Conservation (phyloP, 2,888 invertebrate species). For the Archaeoteleia sp. region DNA sequence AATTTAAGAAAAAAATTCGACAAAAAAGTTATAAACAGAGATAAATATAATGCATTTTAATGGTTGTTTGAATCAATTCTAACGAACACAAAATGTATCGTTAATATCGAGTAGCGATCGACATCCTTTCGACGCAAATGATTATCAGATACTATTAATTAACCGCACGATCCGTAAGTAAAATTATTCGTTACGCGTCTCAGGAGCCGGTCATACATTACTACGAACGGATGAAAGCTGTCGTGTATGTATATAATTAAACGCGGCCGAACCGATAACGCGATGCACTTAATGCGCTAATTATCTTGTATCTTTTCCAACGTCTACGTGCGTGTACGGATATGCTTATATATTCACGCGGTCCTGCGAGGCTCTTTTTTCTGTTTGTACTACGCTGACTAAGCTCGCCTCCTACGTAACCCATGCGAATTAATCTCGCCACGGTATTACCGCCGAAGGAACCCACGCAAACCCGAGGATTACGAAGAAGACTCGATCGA, state of each 20-base stretch:
- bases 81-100: too few relatives aligned
- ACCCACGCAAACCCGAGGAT: constrained; percentile 49
- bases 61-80: too few relatives aligned
- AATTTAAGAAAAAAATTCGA: too few relatives aligned
- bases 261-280: constrained; percentile 40
- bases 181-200: constrained; percentile 40
- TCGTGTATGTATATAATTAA: constrained; percentile 37
- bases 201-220: constrained; percentile 40
- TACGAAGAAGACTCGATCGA: constrained; percentile 50
- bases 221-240: constrained; percentile 24
- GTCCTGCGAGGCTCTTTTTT: constrained; percentile 1
- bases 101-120: too few relatives aligned
- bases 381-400: constrained; percentile 21
- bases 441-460: constrained; percentile 43
- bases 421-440: constrained; percentile 54
- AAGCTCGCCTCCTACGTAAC: constrained; percentile 63
- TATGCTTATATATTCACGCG: constrained; percentile 5
- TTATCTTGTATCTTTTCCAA: constrained; percentile 32
- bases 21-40: too few relatives aligned
- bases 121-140: constrained; percentile 29
- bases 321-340: not conserved
- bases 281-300: constrained; percentile 38
- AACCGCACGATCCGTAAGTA: constrained; percentile 19
- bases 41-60: too few relatives aligned
- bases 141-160: constrained; percentile 37